Evolutionary conservation across 2,797 vertebrate species (phyloP).

Genomic region (Cyprinodon diabolis): DNA sequence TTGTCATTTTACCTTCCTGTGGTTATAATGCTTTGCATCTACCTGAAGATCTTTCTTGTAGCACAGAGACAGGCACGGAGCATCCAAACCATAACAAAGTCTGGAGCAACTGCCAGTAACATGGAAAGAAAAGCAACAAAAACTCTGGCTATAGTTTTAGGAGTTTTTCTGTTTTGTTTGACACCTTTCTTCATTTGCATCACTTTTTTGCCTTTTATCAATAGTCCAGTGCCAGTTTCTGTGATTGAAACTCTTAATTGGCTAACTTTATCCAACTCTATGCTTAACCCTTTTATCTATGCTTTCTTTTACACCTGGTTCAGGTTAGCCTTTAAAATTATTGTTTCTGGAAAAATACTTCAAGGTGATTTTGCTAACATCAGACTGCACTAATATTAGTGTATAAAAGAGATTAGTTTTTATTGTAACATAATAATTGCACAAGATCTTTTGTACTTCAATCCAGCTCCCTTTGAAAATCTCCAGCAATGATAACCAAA

Average conservation of each 20-base stretch:
- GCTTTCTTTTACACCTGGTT: conserved; percentile 89
- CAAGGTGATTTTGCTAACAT: background rate
- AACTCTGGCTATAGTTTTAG: conserved; percentile 47
- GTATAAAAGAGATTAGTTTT: too few relatives aligned
- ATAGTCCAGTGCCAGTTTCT: background rate
- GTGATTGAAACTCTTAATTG: conserved; percentile 37
- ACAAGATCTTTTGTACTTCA: background rate
- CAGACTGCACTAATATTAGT: background rate
- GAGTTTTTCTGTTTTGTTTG: conserved; percentile 48
- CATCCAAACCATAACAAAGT: conserved; percentile 28
- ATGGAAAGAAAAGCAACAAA: conserved; percentile 82
- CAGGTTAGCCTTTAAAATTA: conserved; percentile 66
- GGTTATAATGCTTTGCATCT: conserved; percentile 77
- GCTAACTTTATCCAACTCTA: conserved; percentile 84
- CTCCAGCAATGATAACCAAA: background rate
- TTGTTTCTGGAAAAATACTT: conserved; percentile 42
- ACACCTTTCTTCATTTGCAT: conserved; percentile 42
- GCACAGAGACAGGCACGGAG: conserved; percentile 30
- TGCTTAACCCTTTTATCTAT: conserved; percentile 88
- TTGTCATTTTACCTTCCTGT: conserved; percentile 81
- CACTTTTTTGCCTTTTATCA: conserved; percentile 1
- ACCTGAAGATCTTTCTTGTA: conserved; percentile 33
- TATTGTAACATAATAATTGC: too few relatives aligned
- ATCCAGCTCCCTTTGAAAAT: background rate
- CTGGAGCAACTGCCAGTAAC: conserved; percentile 69